These are phyloP conservation scores for Eupelmus urozonus DNA, from an alignment of 2,888 invertebrate genomes.

Conservation along the genomic window DNA sequence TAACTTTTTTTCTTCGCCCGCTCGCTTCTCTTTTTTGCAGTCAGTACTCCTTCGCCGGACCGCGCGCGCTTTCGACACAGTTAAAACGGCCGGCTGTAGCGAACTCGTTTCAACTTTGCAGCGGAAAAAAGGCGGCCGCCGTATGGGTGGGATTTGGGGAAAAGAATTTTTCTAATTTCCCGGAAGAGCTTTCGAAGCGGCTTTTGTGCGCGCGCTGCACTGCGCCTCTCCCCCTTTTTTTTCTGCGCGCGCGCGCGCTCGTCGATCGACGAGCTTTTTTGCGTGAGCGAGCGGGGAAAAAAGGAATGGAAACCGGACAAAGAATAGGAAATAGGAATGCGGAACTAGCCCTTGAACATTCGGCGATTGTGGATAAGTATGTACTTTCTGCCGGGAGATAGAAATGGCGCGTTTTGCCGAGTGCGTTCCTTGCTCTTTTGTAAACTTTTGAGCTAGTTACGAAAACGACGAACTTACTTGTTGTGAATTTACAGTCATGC, in stretches of 20 bases:
- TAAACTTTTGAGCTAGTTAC: too few relatives aligned
- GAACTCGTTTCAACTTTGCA: slow-evolving; percentile 60
- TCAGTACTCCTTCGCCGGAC: slow-evolving; percentile 18
- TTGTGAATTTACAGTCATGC: too few relatives aligned
- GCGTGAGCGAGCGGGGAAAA: not conserved
- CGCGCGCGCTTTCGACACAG: slow-evolving; percentile 45
- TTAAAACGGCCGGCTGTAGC: slow-evolving; percentile 40
- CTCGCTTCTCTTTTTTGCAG: slow-evolving; percentile 12
- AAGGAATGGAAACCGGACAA: not conserved
- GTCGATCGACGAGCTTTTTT: slow-evolving; percentile 19
- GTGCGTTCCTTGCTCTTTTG: too few relatives aligned
- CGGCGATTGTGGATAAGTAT: too few relatives aligned
- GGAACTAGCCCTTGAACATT: too few relatives aligned
- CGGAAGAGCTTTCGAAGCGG: slow-evolving; percentile 48
- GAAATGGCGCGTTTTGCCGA: too few relatives aligned
- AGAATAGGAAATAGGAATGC: not conserved
- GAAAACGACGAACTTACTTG: too few relatives aligned
- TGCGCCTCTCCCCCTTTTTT: not conserved
- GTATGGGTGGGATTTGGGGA: slow-evolving; percentile 39
- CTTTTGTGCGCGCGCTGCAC: slow-evolving; percentile 16
- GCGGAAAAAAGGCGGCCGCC: slow-evolving; percentile 33
- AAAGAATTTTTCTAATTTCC: slow-evolving; percentile 60
- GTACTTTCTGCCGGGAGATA: too few relatives aligned
- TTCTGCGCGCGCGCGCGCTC: not conserved
- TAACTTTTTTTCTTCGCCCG: not conserved